Evolutionary conservation across 2,797 vertebrate species (phyloP).

Genomic region (Oreonectes daqikongensis): DNA sequence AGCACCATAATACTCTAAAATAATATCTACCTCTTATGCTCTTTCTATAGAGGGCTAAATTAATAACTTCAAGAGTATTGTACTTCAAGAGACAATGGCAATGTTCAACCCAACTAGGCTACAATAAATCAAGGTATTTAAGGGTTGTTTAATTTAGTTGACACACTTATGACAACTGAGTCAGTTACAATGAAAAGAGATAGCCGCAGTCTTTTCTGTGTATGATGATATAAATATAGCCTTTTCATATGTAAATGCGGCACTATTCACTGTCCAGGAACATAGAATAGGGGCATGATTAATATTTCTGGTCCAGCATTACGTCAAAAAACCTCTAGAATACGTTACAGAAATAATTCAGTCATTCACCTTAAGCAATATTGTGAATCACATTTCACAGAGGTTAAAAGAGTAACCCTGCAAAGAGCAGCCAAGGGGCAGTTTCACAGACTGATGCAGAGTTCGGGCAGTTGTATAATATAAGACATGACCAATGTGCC

Average conservation of each 20-base stretch:
- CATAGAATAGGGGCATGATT: not conserved
- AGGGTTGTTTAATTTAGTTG: slow-evolving; percentile 26
- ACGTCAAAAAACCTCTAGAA: not conserved
- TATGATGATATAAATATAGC: not conserved
- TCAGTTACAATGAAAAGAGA: slow-evolving; percentile 1
- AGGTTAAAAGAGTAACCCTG: slow-evolving; percentile 22
- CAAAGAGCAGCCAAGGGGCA: not conserved
- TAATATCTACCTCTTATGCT: not conserved
- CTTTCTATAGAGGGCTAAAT: slow-evolving; percentile 11
- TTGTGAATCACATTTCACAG: not conserved
- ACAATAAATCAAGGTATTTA: slow-evolving; percentile 2
- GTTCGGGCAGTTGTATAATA: not conserved
- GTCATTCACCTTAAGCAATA: not conserved
- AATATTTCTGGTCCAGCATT: not conserved
- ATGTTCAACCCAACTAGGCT: not conserved
- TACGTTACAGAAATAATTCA: not conserved
- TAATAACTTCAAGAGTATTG: not conserved
- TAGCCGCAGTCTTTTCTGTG: not conserved
- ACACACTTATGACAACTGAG: slow-evolving; percentile 1
- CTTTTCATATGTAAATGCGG: not conserved
- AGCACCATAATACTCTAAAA: not conserved
- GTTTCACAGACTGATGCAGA: slow-evolving; percentile 22
- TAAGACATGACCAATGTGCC: too few relatives aligned
- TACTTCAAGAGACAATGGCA: not conserved
- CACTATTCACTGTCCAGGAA: not conserved